Conservation (phyloP, 2,797 vertebrate species). For the Manis javanica region DNA sequence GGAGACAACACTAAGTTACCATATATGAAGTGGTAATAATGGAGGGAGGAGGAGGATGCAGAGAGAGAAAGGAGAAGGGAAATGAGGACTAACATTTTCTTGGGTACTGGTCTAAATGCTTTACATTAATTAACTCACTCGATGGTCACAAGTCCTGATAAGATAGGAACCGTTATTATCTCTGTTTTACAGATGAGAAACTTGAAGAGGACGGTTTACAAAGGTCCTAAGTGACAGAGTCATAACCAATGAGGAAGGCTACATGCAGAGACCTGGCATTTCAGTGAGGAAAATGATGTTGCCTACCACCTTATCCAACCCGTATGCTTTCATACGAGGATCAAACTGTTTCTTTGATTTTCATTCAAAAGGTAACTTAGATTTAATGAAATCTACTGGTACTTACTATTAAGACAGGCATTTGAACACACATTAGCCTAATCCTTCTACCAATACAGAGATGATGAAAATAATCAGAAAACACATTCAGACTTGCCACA, state of each 20-base stretch:
- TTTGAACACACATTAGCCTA: background rate
- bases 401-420: background rate
- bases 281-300: background rate
- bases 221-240: background rate
- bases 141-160: background rate
- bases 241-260: background rate
- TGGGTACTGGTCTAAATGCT: background rate
- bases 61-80: background rate
- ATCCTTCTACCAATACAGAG: background rate
- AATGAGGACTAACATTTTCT: background rate
- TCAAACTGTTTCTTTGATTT: background rate
- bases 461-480: background rate
- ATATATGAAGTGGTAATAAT: background rate
- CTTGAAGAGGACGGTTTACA: background rate
- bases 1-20: background rate
- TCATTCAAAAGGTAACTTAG: conserved; percentile 17
- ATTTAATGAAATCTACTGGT: background rate
- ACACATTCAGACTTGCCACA: background rate
- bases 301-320: background rate
- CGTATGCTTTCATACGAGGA: background rate
- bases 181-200: background rate
- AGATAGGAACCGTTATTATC: background rate
- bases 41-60: background rate
- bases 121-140: background rate
- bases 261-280: background rate